Evolutionary conservation across 2,888 invertebrate species (phyloP).

Genomic region (Teleogryllus oceanicus): DNA sequence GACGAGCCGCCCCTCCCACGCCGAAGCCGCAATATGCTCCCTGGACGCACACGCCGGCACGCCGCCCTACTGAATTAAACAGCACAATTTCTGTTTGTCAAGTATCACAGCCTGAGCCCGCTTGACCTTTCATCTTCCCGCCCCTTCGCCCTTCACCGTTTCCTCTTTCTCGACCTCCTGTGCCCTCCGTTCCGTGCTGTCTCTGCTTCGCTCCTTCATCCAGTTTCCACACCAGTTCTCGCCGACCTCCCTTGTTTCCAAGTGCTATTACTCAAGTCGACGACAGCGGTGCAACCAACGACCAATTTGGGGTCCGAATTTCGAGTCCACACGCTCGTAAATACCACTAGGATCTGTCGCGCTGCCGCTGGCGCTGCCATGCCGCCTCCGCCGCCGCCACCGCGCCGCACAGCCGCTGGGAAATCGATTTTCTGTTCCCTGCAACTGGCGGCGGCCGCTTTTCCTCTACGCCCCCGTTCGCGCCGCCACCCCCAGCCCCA

Average conservation of each 20-base stretch:
- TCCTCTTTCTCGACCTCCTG: not conserved
- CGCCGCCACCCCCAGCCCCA: no score
- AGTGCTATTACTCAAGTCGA: slow-evolving; percentile 18
- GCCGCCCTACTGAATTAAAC: no score
- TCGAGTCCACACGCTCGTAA: slow-evolving; percentile 18
- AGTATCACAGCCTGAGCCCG: no score
- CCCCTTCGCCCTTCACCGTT: not conserved
- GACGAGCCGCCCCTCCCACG: no score
- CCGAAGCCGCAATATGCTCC: no score
- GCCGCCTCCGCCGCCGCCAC: not conserved
- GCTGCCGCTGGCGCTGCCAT: not conserved
- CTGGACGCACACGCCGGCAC: no score
- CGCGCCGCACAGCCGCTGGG: slow-evolving; percentile 10
- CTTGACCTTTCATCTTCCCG: no score
- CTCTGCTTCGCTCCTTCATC: not conserved
- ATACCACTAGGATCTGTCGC: not conserved
- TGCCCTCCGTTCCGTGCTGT: not conserved
- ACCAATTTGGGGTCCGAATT: slow-evolving; percentile 18
- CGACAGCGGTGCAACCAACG: slow-evolving; percentile 18
- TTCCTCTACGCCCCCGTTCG: not conserved
- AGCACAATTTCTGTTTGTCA: no score
- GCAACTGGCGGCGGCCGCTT: slow-evolving; percentile 9
- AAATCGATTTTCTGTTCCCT: slow-evolving; percentile 9
- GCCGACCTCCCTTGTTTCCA: not conserved
- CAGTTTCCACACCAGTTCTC: not conserved